Evolutionary conservation across 2,113 vertebrate species (phyloP).

Genomic region (Python bivittatus): DNA sequence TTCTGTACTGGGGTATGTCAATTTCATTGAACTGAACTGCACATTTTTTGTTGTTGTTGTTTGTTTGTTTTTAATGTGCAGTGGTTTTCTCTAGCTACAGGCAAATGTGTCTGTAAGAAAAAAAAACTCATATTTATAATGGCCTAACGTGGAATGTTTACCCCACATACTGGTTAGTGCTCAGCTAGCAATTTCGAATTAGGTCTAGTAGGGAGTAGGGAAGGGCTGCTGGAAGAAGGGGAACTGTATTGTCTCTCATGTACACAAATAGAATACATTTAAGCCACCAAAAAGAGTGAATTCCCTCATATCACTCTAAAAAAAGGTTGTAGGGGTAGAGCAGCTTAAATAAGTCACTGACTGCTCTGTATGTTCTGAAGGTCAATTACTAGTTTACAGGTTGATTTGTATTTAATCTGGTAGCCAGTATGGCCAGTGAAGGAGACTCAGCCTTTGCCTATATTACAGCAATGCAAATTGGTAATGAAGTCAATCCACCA

Average conservation of each 20-base stretch:
- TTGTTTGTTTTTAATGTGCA: slow-evolving; percentile 38
- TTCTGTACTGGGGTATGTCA: slow-evolving; percentile 14
- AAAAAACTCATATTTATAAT: not conserved
- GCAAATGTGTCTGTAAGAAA: slow-evolving; percentile 7
- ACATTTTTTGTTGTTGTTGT: not conserved
- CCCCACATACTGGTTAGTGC: slow-evolving; percentile 27
- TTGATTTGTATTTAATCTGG: slow-evolving; percentile 48
- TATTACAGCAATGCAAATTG: slow-evolving; percentile 57
- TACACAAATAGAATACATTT: slow-evolving; percentile 20
- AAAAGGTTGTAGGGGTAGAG: not conserved
- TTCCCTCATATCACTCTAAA: slow-evolving; percentile 28
- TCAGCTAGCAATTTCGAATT: slow-evolving; percentile 35
- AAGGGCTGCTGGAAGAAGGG: slow-evolving; percentile 5
- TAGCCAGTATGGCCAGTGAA: slow-evolving; percentile 59
- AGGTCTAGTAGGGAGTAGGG: slow-evolving; percentile 32
- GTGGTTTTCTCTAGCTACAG: slow-evolving; percentile 39
- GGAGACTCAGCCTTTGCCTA: slow-evolving; percentile 55
- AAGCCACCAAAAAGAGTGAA: slow-evolving; percentile 31
- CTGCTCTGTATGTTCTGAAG: slow-evolving; percentile 48
- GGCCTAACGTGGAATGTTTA: slow-evolving; percentile 19
- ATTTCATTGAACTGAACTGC: slow-evolving; percentile 25
- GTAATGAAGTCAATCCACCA: slow-evolving; percentile 58
- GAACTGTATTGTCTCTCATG: slow-evolving; percentile 29
- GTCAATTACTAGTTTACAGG: slow-evolving; percentile 53
- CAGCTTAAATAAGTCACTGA: slow-evolving; percentile 39